Percentiles rank a stretch among this genome's conserved stretches.
Conservation (phyloP, 2,797 vertebrate species). For the Epinephelus coioides region DNA sequence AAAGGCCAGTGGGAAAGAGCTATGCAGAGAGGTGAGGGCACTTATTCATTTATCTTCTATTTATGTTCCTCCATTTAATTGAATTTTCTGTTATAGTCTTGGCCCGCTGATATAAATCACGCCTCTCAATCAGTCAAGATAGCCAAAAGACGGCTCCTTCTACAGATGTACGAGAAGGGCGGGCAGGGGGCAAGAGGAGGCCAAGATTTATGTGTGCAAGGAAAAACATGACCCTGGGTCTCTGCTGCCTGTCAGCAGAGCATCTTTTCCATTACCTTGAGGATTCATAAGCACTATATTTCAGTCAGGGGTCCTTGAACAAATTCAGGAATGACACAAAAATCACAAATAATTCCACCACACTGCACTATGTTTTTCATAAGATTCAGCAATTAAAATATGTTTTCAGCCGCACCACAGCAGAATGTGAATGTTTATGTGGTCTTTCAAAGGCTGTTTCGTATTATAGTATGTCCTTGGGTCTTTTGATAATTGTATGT, state of each 20-base stretch:
- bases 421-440: not conserved
- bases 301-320: conserved; percentile 73
- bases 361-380: not conserved
- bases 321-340: conserved; percentile 57
- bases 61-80: conserved; percentile 82
- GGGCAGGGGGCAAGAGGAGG: conserved; percentile 66
- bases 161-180: conserved; percentile 70
- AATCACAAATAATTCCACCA: conserved; percentile 40
- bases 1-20: conserved; percentile 46
- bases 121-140: conserved; percentile 78
- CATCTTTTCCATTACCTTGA: conserved; percentile 82
- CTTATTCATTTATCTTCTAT: conserved; percentile 75
- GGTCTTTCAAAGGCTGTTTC: not conserved
- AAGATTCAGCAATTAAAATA: conserved; percentile 37
- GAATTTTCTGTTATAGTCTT: conserved; percentile 75
- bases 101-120: conserved; percentile 74
- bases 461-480: not conserved
- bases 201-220: conserved; percentile 78
- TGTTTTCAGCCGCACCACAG: not conserved
- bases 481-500: not conserved
- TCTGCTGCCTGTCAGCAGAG: conserved; percentile 70
- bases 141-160: conserved; percentile 68
- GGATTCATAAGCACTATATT: conserved; percentile 74
- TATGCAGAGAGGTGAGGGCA: conserved; percentile 45
- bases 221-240: conserved; percentile 79